Percentiles rank a stretch among this genome's conserved stretches.
phyloP scores from a whole-genome alignment of 2,113 vertebrate genomes.

The Coracopsis vasa region DNA sequence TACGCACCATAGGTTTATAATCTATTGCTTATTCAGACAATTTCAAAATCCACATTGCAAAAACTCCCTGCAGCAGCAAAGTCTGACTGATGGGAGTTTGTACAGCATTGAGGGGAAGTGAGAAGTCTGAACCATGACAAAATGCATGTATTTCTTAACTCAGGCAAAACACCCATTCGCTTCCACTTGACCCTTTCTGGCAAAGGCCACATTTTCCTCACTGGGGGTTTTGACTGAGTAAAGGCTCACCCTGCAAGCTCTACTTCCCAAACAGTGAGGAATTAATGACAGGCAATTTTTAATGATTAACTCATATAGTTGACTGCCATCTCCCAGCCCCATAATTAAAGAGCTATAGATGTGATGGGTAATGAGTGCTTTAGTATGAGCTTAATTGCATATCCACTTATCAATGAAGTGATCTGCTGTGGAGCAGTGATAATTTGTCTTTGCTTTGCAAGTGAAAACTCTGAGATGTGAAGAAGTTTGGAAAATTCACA shows the following conservation, averaged over 20 bases:
- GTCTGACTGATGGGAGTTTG: background rate
- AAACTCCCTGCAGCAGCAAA: background rate
- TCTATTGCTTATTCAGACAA: background rate
- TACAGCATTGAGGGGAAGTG: background rate
- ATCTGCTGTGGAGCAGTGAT: background rate
- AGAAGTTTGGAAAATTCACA: conserved; percentile 4
- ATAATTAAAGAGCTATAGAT: conserved; percentile 39
- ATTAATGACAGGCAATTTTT: conserved; percentile 16
- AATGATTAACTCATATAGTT: background rate
- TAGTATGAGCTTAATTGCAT: conserved; percentile 27
- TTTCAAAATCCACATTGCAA: background rate
- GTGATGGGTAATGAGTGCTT: conserved; percentile 24
- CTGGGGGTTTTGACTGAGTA: background rate
- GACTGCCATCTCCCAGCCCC: background rate
- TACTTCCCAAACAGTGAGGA: background rate
- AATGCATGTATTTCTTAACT: background rate
- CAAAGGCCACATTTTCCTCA: background rate
- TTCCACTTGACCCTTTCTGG: background rate
- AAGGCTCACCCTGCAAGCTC: background rate
- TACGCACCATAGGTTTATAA: background rate
- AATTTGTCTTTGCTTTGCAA: background rate
- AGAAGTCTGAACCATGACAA: background rate
- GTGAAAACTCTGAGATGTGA: background rate
- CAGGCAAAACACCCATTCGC: background rate
- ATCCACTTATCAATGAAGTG: conserved; percentile 12